Evolutionary conservation across 1,140 invertebrate genomes (phyloP), one percentile per base, ranked within the genome.

Genomic region (Chironomus striatipennis): DNA sequence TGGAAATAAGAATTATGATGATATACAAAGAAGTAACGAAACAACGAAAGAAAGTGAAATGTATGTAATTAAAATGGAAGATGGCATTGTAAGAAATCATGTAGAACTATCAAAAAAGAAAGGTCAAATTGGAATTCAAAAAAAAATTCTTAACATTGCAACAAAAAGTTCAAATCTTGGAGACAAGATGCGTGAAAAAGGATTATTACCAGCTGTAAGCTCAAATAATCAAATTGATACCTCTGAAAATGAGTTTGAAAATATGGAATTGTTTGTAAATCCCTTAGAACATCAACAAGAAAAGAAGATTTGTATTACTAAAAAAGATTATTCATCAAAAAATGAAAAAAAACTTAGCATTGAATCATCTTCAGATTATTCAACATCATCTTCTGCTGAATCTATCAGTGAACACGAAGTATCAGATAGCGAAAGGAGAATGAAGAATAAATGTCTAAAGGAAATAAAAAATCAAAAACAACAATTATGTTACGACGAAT

Each of bases 41-140:
- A 74, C 42, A 24, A 74, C 76, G 0, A 77, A 79, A 10, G 81
- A 82, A 43, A 77, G 79, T 0, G 90, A 92, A 79, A 91, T 95
- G 9, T 94, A 91, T 80, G 93, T 93, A 2, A 93, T 95, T 47
- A 95, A 93, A 78, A 93, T 90, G 70, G 91, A 93, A 21, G 91
- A 93, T 77, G 93, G 93, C 1, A 93, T 93, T 78, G 89, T 95
- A 0, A 92, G 93, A 77, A 95, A 94, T 82, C 93, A 95, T 79
- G 89, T 94, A 21, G 89, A 81, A 74, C 47, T 74, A 0, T 75
- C 79, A 9, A 82, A 82, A 43, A 82, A 82, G 57, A 80, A 79
- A 70, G 81, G 80, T 74, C 81, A 81, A 1, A 82, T 82, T 17
- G 67, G 81, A 74, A 77, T 82, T 7, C 81, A 78, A 6, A 82